Conservation (phyloP, 2,888 invertebrate species). For the Bombylius discolor region DNA sequence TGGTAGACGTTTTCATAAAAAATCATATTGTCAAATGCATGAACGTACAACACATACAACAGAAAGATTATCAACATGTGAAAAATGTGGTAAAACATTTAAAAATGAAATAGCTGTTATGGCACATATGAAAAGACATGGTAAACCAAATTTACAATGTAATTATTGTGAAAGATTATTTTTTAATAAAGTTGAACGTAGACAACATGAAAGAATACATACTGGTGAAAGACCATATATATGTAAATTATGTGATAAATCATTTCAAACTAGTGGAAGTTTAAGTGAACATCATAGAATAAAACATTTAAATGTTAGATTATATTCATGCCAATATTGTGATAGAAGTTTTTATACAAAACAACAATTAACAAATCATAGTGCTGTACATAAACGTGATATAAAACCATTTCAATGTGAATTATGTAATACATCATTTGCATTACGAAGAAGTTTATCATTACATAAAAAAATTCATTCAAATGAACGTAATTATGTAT, state of each 20-base stretch:
- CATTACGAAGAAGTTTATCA: background rate
- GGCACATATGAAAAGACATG: too few species aligned
- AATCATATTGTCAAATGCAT: too few species aligned
- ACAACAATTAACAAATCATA: background rate
- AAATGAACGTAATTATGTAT: background rate
- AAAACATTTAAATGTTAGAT: background rate
- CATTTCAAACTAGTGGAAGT: background rate
- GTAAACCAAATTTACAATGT: too few species aligned
- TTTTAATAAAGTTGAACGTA: too few species aligned
- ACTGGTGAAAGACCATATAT: background rate
- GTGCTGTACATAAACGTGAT: background rate
- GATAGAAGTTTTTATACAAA: background rate
- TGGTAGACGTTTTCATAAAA: too few species aligned
- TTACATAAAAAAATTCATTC: background rate
- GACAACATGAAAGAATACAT: background rate
- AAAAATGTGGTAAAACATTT: too few species aligned
- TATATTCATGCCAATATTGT: background rate
- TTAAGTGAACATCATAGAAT: background rate
- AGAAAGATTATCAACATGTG: too few species aligned
- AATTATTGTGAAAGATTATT: too few species aligned
- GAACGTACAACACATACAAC: too few species aligned
- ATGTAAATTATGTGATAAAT: background rate
- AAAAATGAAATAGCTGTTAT: too few species aligned
- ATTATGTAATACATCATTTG: background rate
- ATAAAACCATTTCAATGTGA: background rate